Evolutionary conservation across 1,140 invertebrate genomes (phyloP).

Genomic region (Whitmania pigra): DNA sequence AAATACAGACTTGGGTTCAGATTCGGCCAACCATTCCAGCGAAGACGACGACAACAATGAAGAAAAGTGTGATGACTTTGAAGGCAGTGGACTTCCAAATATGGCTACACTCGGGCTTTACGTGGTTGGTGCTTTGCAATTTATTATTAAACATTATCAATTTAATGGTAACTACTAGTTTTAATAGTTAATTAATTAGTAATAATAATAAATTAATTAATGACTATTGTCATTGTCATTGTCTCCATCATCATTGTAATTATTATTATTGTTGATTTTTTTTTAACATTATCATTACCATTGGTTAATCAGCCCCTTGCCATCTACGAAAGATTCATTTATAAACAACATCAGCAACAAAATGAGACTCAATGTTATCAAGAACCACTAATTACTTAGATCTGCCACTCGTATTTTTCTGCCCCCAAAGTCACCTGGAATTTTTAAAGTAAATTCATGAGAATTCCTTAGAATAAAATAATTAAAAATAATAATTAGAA

Average conservation of each 20-base stretch:
- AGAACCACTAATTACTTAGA: too few relatives aligned
- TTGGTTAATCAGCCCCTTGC: not conserved
- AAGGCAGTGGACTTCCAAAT: not conserved
- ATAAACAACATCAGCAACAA: too few relatives aligned
- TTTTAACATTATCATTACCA: not conserved
- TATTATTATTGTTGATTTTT: not conserved
- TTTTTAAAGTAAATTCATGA: too few relatives aligned
- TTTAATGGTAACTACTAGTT: not conserved
- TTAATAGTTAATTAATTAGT: not conserved
- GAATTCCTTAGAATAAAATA: too few relatives aligned
- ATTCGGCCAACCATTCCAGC: not conserved
- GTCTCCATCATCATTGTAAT: not conserved
- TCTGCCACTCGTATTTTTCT: too few relatives aligned
- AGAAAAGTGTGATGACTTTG: not conserved
- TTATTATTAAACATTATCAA: not conserved
- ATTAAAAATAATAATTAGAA: too few relatives aligned
- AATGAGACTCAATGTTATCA: too few relatives aligned
- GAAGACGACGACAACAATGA: not conserved
- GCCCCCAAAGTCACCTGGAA: too few relatives aligned
- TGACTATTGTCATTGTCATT: too few relatives aligned
- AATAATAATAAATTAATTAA: not conserved
- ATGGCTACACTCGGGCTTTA: slow-evolving; percentile 2
- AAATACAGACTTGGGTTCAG: not conserved
- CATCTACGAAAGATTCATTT: too few relatives aligned
- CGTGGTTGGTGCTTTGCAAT: not conserved